Conservation (phyloP, 2,113 vertebrate genomes). For the Labeo catla region DNA sequence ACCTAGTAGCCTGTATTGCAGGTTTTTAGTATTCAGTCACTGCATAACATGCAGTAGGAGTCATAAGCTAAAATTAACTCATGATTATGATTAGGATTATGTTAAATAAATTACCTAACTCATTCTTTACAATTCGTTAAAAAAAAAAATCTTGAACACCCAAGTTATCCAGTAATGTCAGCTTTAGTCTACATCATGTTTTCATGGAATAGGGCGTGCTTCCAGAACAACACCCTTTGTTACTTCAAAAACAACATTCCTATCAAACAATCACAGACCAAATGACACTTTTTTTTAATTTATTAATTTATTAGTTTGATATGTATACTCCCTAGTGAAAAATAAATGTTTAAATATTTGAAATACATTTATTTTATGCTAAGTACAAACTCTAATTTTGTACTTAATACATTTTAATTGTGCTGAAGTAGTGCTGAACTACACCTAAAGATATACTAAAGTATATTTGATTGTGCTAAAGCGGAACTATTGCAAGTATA, state of each 20-base stretch:
- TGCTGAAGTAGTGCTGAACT: too few species aligned
- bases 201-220: not conserved
- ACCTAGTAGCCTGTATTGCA: not conserved
- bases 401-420: too few species aligned
- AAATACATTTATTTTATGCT: too few species aligned
- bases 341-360: too few species aligned
- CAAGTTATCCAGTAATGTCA: not conserved
- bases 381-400: too few species aligned
- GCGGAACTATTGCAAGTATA: too few species aligned
- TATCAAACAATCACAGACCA: not conserved
- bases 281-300: not conserved
- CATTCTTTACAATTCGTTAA: too few species aligned
- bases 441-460: too few species aligned
- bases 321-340: too few species aligned
- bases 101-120: not conserved
- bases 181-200: not conserved
- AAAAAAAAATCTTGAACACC: not conserved
- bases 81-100: not conserved
- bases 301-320: not conserved
- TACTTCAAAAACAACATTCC: not conserved
- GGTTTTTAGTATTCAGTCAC: not conserved
- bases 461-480: too few species aligned
- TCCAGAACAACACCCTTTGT: not conserved
- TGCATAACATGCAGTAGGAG: not conserved
- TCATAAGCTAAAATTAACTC: not conserved